Evolutionary conservation across 1,140 invertebrate species (phyloP), one percentile per base, ranked within the genome.

Genomic region (Phocides pigmalion): DNA sequence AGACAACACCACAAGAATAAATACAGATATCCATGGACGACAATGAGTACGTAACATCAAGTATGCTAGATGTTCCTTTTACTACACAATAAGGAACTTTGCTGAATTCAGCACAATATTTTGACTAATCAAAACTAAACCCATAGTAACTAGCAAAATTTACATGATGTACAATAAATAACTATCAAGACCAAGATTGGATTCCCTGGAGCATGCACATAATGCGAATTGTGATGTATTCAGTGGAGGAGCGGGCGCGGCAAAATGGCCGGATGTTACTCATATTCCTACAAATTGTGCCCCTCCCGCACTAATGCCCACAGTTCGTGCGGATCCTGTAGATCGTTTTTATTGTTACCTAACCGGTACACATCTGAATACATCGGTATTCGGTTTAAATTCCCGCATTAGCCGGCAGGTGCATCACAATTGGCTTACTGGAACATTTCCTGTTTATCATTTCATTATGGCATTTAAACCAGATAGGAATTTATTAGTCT

Each of bases 181-280:
- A 22, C 25, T 28, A 44, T 11, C 42, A 22, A 49, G 46, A 42
- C 54, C 22, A 51, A 51, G 64, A 58, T 41, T 56, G 37, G 41
- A 15, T 32, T 58, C 32, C 51, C 51, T 56, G 51, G 37, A 56
- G 37, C 37, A 25, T 56, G 51, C n/a, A 56, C 37, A 25, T 19
- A 56, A 42, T 54, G n/a, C 35, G 37, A 42, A 54, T 42, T 54
- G 19, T 16, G 44, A 14, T 17, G 17, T 41, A 54, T 53, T 51
- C 44, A 66, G 50, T 42, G 17, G 39, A 17, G 15, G 37, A n/a
- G 51, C 65, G 42, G 66, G 67, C 67, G 56, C 54, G 66, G 53
- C 67, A 67, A 68, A 68, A 73, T 69, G 61, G 53, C 70, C 70
- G 70, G 70, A 73, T 69, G 67, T 72, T 62, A 49, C 63, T 68